Evolutionary conservation across 1,140 invertebrate species (phyloP), one percentile per base, ranked within the genome.

Genomic region (Diorhabda sublineata): DNA sequence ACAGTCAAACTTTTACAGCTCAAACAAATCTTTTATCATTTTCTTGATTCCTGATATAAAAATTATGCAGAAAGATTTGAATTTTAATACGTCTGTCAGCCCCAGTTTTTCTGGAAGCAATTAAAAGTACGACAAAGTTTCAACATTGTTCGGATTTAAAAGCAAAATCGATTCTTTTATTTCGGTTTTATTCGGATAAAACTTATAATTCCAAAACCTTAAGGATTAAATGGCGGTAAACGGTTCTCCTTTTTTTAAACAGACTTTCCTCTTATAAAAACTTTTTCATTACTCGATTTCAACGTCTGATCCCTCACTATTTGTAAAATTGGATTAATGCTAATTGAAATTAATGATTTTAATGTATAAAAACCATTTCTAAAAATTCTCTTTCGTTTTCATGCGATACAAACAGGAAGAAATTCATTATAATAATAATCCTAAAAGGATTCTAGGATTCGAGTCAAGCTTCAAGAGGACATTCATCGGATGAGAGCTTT

Each of bases 21-120:
- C 74, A 71, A 75, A 75, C 74, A 74, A 75, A 72, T 75, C 74
- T 76, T 75, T 76, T 71, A 74, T 76, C 71, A 73, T 69, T 71
- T 72, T 69, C 70, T 71, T 69, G 66, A 70, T 72, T 69, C 71
- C 69, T 64, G 69, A 73, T 73, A 71, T 71, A 75, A 75, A 75
- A 75, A 75, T 75, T 73, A 75, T 75, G 67, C 69, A 70, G 74
- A 60, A 69, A 73, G 69, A 71, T 74, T 74, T 65, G 71, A 74
- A 69, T 75, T 75, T 75, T 74, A 74, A 71, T 73, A 56, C 71
- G 44, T 64, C 74, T 73, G 74, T 75, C 74, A 71, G 74, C 70
- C 64, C 61, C 63, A 66, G 66, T 73, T 71, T 69, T 69, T 58
- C 67, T 68, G 56, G 47, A 58, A 69, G 64, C 69, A 71, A 71